phyloP scores from a whole-genome alignment of 1,140 invertebrate species.

The Drosophila melanogaster region Release_6_plus_ISO1_MT NT_033779.5:8697001-8697500 shows the following conservation, averaged over 20 bases:
- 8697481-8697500: slow-evolving; percentile 17
- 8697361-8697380: background rate
- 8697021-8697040: slow-evolving; percentile 23
- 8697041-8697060: background rate
- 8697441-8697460: slow-evolving; percentile 60
- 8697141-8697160: slow-evolving; percentile 26
- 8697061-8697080: slow-evolving; percentile 24
- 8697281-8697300: slow-evolving; percentile 40
- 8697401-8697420: slow-evolving; percentile 26
- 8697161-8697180: slow-evolving; percentile 11
- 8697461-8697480: slow-evolving; percentile 32
- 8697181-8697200: slow-evolving; percentile 51
- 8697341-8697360: background rate
- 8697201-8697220: slow-evolving; percentile 62
- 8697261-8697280: slow-evolving; percentile 72
- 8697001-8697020: no score
- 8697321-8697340: slow-evolving; percentile 33
- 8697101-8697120: slow-evolving; percentile 42
- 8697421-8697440: slow-evolving; percentile 57
- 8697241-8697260: slow-evolving; percentile 70
- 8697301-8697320: slow-evolving; percentile 6
- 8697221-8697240: slow-evolving; percentile 64
- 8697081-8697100: slow-evolving; percentile 10
- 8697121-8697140: slow-evolving; percentile 15
- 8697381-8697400: slow-evolving; percentile 41